Evolutionary conservation across 1,140 invertebrate species (phyloP), one percentile per base, ranked within the genome.

Genomic region (Galleria mellonella): DNA sequence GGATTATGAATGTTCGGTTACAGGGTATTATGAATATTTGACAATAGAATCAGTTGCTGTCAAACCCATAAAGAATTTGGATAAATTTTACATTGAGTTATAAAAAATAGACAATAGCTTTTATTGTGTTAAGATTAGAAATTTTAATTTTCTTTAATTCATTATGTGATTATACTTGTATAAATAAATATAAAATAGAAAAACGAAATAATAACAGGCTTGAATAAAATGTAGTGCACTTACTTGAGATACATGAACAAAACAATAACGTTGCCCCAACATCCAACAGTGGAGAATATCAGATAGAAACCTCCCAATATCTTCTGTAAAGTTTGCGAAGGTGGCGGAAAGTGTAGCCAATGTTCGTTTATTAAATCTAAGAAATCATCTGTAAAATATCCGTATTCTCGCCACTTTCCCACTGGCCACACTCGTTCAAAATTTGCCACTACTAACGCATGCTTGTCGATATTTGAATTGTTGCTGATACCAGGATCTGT

Each of bases 191-290:
- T n/a, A n/a, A n/a, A n/a, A n/a, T n/a, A n/a, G n/a, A n/a, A n/a
- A n/a, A n/a, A n/a, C n/a, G n/a, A n/a, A 23, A 23, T 23, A 23
- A 23, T 23, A n/a, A n/a, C n/a, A n/a, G n/a, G n/a, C n/a, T n/a
- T n/a, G n/a, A n/a, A n/a, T n/a, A n/a, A n/a, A n/a, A n/a, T n/a
- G n/a, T n/a, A n/a, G n/a, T n/a, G n/a, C n/a, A 71, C 87, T 90
- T 72, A 92, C 91, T 86, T 92, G 29, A 88, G 61, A 62, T 91
- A 91, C 84, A 92, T 89, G 55, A 87, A 88, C 33, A 93, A 87
- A 10, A 93, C 91, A 8, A 91, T 74, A 1, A 86, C 69, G 63
- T 93, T 93, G 8, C 92, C 91, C 65, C 86, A 82, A 28, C 89
- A 78, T 4, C 92, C 92, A 23, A 89, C 56, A 9, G 89, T 72